These are phyloP conservation scores for Timema cristinae DNA, from an alignment of 2,888 invertebrate genomes.

Conservation along the genomic window DNA sequence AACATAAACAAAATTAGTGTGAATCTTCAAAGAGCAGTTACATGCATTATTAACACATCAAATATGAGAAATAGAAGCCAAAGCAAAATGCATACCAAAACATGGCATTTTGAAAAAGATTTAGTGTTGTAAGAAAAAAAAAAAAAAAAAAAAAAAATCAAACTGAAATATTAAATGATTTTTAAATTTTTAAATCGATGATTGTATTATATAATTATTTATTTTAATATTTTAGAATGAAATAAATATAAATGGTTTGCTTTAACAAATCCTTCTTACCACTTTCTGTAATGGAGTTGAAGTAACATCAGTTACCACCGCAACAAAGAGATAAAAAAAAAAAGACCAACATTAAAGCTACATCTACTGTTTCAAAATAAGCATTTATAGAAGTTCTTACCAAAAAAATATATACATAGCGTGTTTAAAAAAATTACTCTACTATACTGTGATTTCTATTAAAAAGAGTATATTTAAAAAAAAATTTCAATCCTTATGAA, in stretches of 20 bases:
- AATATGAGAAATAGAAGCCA: no score
- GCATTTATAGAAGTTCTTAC: conserved; percentile 4
- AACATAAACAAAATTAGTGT: no score
- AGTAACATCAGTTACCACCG: conserved; percentile 35
- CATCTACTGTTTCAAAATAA: conserved; percentile 31
- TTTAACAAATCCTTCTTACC: conserved; percentile 35
- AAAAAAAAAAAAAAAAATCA: conserved; percentile 16
- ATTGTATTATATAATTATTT: no score
- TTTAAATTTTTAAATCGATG: no score
- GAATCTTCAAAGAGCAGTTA: no score
- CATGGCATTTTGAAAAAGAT: conserved; percentile 2
- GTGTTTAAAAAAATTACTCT: no score
- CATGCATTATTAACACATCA: no score
- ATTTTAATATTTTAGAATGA: conserved; percentile 22
- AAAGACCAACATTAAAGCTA: conserved; percentile 35
- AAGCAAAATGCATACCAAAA: not conserved
- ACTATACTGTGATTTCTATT: no score
- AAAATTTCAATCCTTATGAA: no score
- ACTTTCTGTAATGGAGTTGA: conserved; percentile 39
- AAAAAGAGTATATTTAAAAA: no score
- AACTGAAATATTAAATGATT: not conserved
- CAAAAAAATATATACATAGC: no score
- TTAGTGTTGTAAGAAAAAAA: conserved; percentile 2
- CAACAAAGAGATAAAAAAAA: conserved; percentile 36
- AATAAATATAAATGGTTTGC: conserved; percentile 18